Base-by-base conservation (phyloP, 2,113 vertebrate species). In the Leptocoma aspasia region DNA sequence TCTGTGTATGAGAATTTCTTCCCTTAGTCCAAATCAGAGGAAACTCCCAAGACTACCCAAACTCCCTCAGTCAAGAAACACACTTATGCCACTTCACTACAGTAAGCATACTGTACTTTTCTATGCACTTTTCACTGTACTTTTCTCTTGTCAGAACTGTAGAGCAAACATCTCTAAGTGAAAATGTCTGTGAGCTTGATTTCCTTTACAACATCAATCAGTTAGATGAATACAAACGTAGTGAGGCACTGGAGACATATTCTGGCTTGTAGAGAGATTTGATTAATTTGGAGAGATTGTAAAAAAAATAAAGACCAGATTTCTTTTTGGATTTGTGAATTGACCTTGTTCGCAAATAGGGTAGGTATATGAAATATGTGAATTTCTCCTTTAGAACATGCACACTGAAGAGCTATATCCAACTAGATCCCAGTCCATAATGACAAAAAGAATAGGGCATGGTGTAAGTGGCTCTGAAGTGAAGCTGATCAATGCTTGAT, bases 101-200 rank as follows among this genome's bases (percentile, higher is more conserved):
- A 91, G 64, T 88, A 83, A 83, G 79, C 66, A 70, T 76, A 72
- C 64, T 89, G 49, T 86, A 87, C 66, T 94, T 96, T 91, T 91
- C 68, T 71, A 6, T 86, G 52, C 85, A 60, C 53, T 88, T 88
- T 95, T 94, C 73, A 82, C 77, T 82, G 81, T 64, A 72, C 21
- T 89, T 89, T 78, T 82, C 42, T 93, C 84, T 90, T 96, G 91
- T 92, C 90, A 95, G 91, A 90, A 82, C 70, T 93, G 88, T 82
- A 76, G 64, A 86, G 82, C 64, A 94, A 96, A 90, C 65, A 89
- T 63, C 2, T 13, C 72, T 83, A 89, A 90, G 93, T 88, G 93
- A 92, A 56, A 93, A 61, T 2, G 7, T 86, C 52, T 92, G 79
- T 64, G 50, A 93, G 82, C 77, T 94, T 92, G 57, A 78, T 92